phyloP scores from a whole-genome alignment of 2,888 invertebrate genomes.

The Phytoseiulus persimilis region DNA sequence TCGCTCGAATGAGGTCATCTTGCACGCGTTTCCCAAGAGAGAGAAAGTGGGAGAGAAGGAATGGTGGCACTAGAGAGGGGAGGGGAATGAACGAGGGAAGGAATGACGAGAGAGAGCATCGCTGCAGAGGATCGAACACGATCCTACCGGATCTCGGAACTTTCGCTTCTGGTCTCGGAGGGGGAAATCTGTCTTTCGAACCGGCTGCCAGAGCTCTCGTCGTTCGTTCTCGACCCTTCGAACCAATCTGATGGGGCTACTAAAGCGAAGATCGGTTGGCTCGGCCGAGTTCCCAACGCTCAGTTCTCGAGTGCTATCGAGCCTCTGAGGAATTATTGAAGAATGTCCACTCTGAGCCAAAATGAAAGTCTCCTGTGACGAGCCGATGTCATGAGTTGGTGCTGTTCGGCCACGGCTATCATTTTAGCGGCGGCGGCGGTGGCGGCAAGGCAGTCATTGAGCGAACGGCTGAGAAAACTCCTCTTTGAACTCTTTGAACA shows the following conservation, averaged over 20 bases:
- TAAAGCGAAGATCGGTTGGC: not conserved
- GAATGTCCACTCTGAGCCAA: not conserved
- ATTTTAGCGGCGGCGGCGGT: not conserved
- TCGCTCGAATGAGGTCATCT: not conserved
- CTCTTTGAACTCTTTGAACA: conserved; percentile 5
- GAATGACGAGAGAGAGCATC: too few relatives aligned
- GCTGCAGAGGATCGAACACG: not conserved
- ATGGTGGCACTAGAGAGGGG: too few relatives aligned
- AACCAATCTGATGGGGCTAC: not conserved
- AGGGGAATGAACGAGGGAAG: too few relatives aligned
- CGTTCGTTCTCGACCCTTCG: not conserved
- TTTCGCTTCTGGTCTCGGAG: not conserved
- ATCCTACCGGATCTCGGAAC: not conserved
- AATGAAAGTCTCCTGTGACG: not conserved
- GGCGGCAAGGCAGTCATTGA: not conserved
- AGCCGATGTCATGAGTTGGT: not conserved
- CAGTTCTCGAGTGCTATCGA: not conserved
- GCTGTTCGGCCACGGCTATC: not conserved
- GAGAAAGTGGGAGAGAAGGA: too few relatives aligned
- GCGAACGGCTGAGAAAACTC: not conserved
- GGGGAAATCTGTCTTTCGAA: not conserved
- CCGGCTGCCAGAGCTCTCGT: too few relatives aligned
- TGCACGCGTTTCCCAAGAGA: not conserved
- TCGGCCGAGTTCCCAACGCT: not conserved
- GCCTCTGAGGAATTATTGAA: not conserved